Evolutionary conservation across 2,797 vertebrate species (phyloP).

Genomic region (Acridotheres tristis): DNA sequence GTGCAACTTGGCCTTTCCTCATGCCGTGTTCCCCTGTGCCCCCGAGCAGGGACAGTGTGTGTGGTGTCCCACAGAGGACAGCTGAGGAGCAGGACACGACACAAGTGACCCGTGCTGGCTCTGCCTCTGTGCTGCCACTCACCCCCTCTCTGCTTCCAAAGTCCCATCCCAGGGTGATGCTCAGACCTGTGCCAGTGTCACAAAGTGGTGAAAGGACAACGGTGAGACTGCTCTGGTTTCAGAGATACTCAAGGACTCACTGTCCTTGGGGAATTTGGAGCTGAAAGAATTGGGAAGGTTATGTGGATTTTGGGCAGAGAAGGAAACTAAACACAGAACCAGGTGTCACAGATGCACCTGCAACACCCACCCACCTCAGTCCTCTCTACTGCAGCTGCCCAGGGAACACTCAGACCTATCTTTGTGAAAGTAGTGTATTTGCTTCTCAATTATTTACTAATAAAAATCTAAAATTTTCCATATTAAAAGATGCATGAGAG

Average conservation of each 20-base stretch:
- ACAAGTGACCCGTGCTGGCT: rapidly evolving
- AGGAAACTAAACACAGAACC: background rate
- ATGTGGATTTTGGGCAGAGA: background rate
- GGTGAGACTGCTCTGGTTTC: background rate
- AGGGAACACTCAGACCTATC: background rate
- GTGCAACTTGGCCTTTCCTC: background rate
- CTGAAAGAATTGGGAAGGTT: background rate
- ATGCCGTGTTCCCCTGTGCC: background rate
- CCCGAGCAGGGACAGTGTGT: background rate
- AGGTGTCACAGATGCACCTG: background rate
- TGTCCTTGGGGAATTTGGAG: background rate
- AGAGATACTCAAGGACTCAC: background rate
- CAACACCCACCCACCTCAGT: rapidly evolving
- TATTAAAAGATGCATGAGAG: background rate
- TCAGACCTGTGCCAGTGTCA: background rate
- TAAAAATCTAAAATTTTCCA: background rate
- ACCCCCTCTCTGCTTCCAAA: background rate
- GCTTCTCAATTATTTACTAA: background rate
- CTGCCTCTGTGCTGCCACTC: background rate
- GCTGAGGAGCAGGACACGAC: background rate
- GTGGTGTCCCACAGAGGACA: background rate
- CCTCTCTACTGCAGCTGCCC: background rate
- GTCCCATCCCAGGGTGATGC: no score
- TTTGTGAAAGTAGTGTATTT: background rate
- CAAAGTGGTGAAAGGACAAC: background rate